phyloP scores from a whole-genome alignment of 2,888 invertebrate genomes.

The Stramonita haemastoma region DNA sequence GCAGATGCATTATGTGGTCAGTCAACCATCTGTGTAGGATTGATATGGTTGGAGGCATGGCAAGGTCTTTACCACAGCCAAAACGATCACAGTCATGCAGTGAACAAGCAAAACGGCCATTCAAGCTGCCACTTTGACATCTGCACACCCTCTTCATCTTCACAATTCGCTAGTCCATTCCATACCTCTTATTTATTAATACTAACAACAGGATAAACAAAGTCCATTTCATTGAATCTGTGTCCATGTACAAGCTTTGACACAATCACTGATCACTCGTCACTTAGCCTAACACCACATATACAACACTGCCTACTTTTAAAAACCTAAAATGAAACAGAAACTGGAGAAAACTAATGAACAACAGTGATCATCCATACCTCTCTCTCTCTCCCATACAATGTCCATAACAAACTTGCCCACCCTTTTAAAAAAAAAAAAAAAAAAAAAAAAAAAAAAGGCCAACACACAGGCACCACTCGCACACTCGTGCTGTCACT shows the following conservation, averaged over 20 bases:
- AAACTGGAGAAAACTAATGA: not conserved
- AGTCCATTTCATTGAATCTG: not conserved
- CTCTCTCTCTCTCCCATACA: not conserved
- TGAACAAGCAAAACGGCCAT: conserved; percentile 8
- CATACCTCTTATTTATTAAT: not conserved
- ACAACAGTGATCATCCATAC: not conserved
- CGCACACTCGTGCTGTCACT: not conserved
- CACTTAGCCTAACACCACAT: not conserved
- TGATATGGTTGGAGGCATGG: conserved; percentile 30
- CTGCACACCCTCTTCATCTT: not conserved
- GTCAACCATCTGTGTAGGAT: conserved; percentile 1
- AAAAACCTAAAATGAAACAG: not conserved
- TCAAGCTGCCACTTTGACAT: not conserved
- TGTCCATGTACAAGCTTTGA: not conserved
- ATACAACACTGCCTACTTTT: not conserved
- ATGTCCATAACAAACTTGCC: not conserved
- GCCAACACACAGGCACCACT: not conserved
- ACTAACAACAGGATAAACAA: not conserved
- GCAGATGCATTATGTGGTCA: not conserved
- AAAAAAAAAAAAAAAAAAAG: not conserved
- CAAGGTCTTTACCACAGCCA: not conserved
- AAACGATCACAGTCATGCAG: conserved; percentile 31
- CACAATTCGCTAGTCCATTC: not conserved
- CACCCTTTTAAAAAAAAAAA: not conserved
- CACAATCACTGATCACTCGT: not conserved